These are phyloP conservation scores for Eremobia ochroleuca DNA, from an alignment of 2,888 invertebrate genomes.

Conservation along the genomic window DNA sequence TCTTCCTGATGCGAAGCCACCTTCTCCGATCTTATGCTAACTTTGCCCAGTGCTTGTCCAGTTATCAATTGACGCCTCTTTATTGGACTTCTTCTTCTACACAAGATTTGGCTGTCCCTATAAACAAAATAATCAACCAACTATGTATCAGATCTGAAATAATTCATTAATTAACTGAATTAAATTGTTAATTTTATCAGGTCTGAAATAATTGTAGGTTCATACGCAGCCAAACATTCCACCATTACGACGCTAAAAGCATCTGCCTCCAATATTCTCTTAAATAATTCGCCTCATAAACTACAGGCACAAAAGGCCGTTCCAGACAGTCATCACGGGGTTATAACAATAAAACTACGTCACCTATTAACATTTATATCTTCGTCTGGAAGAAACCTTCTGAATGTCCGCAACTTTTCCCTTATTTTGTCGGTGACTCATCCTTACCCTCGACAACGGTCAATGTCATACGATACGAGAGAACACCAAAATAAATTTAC, in stretches of 20 bases:
- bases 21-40: background rate
- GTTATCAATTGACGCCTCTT: background rate
- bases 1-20: background rate
- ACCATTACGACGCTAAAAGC: background rate
- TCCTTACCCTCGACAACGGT: conserved; percentile 73
- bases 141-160: conserved; percentile 1
- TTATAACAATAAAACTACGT: conserved; percentile 63
- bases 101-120: background rate
- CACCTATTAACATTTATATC: conserved; percentile 61
- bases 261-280: conserved; percentile 29
- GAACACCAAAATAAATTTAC: conserved; percentile 35
- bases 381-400: conserved; percentile 62
- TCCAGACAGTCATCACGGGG: conserved; percentile 46
- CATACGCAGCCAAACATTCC: conserved; percentile 15
- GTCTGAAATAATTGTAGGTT: conserved; percentile 20
- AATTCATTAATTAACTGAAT: too few species aligned
- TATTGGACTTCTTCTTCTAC: background rate
- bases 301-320: conserved; percentile 42
- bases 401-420: conserved; percentile 56
- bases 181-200: too few species aligned
- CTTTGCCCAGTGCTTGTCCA: background rate
- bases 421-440: conserved; percentile 70
- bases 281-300: conserved; percentile 49
- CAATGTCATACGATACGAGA: conserved; percentile 77
- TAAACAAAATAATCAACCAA: background rate